A percentile compares a stretch with the other conserved stretches of the same genome.
Evolutionary conservation across 2,888 invertebrate species (phyloP).

Genomic region (Chirona hameri): DNA sequence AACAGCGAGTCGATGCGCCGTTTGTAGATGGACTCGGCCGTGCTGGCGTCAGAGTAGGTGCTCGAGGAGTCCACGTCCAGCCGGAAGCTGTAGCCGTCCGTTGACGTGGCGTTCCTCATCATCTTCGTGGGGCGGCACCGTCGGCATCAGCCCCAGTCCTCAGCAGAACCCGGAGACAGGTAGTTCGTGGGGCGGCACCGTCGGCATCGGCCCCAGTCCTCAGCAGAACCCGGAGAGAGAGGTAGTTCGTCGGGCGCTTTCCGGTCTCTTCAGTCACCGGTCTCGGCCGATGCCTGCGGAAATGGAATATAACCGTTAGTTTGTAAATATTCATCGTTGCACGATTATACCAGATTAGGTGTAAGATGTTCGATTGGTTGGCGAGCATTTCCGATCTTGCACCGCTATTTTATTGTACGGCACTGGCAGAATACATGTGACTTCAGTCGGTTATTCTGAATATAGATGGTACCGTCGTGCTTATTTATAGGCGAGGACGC

Average conservation of each 20-base stretch:
- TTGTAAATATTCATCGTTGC: no score
- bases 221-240: background rate
- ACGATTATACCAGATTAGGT: no score
- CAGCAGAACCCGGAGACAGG: background rate
- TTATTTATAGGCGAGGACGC: no score
- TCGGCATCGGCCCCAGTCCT: background rate
- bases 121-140: slow-evolving; percentile 1
- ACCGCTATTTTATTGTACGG: no score
- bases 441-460: no score
- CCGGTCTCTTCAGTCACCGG: background rate
- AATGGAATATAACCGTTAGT: no score
- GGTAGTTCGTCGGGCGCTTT: background rate
- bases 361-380: no score
- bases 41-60: slow-evolving; percentile 44
- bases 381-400: no score
- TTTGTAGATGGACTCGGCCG: slow-evolving; percentile 61
- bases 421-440: no score
- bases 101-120: slow-evolving; percentile 8
- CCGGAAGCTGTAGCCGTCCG: slow-evolving; percentile 39
- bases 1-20: slow-evolving; percentile 83
- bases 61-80: slow-evolving; percentile 34
- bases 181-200: background rate
- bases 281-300: no score
- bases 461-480: no score
- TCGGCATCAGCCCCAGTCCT: background rate